Evolutionary conservation across 2,113 vertebrate species (phyloP).

Genomic region (Solenodon paradoxus): DNA sequence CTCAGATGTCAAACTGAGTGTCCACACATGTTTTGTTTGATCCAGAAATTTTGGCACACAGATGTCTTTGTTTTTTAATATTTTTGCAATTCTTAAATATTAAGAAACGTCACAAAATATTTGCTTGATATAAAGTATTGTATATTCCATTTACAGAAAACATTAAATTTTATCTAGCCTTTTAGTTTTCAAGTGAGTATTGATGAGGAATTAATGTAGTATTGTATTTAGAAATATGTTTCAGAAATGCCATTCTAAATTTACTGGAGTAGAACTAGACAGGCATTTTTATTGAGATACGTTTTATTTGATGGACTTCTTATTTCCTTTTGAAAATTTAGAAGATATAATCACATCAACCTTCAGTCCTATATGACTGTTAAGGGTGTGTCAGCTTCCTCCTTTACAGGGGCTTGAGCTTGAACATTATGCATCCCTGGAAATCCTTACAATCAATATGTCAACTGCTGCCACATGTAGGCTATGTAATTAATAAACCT

Average conservation of each 20-base stretch:
- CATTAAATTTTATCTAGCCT: not conserved
- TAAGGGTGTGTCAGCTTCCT: not conserved
- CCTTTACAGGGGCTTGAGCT: not conserved
- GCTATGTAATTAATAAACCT: not conserved
- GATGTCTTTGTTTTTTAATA: not conserved
- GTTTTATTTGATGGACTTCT: not conserved
- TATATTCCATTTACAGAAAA: not conserved
- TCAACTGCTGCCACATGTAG: not conserved
- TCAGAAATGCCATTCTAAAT: not conserved
- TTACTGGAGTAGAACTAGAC: not conserved
- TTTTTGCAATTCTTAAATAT: not conserved
- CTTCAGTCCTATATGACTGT: not conserved
- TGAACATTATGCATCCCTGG: too few relatives aligned
- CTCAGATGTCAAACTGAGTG: not conserved
- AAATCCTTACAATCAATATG: not conserved
- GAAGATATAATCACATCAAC: not conserved
- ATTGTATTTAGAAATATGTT: not conserved
- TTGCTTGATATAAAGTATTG: not conserved
- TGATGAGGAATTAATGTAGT: not conserved
- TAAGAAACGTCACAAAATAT: not conserved
- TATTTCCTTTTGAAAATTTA: not conserved
- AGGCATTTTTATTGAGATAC: too few relatives aligned
- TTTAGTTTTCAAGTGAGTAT: not conserved
- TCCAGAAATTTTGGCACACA: not conserved
- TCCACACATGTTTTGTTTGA: not conserved